A percentile compares a stretch with the other conserved stretches of the same genome.
Evolutionary conservation across 2,888 invertebrate species (phyloP).

Genomic region (Orchestes rusci): DNA sequence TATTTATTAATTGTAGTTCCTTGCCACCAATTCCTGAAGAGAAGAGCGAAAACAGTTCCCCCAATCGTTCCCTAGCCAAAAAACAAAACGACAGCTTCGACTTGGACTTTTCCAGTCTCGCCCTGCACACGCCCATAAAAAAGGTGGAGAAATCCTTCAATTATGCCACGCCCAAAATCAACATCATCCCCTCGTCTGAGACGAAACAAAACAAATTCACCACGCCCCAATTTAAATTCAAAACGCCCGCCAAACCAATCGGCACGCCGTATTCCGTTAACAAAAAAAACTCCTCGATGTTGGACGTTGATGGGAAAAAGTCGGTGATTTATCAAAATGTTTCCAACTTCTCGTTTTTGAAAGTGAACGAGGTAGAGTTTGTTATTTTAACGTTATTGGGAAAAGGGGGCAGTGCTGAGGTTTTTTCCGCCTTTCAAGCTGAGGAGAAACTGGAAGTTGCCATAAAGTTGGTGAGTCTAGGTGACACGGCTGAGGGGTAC

Average conservation of each 20-base stretch:
- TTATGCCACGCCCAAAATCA: constrained; percentile 26
- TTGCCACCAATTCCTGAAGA: constrained; percentile 13
- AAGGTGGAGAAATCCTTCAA: constrained; percentile 14
- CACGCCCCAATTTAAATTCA: no score
- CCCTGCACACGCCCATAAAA: constrained; percentile 14
- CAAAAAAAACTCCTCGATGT: not conserved
- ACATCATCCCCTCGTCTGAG: constrained; percentile 22
- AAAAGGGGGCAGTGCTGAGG: constrained; percentile 85
- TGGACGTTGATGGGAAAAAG: not conserved
- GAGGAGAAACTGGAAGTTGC: constrained; percentile 56
- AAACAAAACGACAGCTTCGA: constrained; percentile 29
- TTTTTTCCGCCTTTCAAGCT: constrained; percentile 63
- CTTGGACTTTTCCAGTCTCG: constrained; percentile 17
- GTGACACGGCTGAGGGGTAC: constrained; percentile 72
- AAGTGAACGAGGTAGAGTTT: constrained; percentile 71
- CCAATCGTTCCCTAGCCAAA: constrained; percentile 10
- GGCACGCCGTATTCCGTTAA: not conserved
- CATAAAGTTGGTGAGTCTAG: constrained; percentile 77
- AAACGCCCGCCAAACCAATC: no score
- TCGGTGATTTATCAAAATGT: no score
- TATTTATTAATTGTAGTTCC: no score
- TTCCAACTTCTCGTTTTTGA: no score
- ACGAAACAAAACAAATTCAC: no score
- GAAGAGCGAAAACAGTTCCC: constrained; percentile 19
- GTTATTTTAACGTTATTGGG: constrained; percentile 69